Conservation (phyloP, 2,888 invertebrate genomes). For the Nomada ferruginata region DNA sequence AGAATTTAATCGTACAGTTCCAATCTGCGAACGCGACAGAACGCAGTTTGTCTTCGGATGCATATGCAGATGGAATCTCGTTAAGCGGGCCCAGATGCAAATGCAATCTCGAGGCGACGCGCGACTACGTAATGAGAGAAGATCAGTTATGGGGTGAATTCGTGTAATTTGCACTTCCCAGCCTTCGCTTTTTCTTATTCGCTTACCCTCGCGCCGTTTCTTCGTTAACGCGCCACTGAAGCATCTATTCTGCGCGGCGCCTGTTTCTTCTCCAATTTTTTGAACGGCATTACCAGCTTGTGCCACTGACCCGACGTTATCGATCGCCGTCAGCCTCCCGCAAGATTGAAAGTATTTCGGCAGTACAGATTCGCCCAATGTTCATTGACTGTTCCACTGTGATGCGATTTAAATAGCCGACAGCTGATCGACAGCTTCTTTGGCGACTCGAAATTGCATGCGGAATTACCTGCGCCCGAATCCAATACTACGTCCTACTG, state of each 20-base stretch:
- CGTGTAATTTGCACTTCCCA: conserved; percentile 34
- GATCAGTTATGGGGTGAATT: conserved; percentile 47
- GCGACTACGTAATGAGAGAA: conserved; percentile 46
- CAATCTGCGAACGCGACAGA: conserved; percentile 56
- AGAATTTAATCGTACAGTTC: conserved; percentile 58
- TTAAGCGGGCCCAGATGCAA: conserved; percentile 58
- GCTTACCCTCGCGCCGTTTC: neutral
- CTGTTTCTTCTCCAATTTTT: conserved; percentile 17
- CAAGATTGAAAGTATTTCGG: no score
- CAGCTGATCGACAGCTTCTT: no score
- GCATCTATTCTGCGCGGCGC: neutral
- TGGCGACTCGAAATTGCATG: no score
- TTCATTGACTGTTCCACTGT: no score
- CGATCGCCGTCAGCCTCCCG: neutral
- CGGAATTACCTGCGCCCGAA: no score
- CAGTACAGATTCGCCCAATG: no score
- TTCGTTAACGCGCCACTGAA: conserved; percentile 1
- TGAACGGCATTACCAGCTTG: neutral
- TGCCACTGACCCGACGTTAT: conserved; percentile 15
- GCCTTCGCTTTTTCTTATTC: conserved; percentile 10
- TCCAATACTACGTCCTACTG: no score
- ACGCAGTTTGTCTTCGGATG: conserved; percentile 59
- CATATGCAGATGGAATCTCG: conserved; percentile 61
- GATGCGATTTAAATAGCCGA: no score
- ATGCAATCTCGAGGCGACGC: conserved; percentile 56